Evolutionary conservation across 2,113 vertebrate genomes (phyloP).

Genomic region (Pygathrix nemaeus): DNA sequence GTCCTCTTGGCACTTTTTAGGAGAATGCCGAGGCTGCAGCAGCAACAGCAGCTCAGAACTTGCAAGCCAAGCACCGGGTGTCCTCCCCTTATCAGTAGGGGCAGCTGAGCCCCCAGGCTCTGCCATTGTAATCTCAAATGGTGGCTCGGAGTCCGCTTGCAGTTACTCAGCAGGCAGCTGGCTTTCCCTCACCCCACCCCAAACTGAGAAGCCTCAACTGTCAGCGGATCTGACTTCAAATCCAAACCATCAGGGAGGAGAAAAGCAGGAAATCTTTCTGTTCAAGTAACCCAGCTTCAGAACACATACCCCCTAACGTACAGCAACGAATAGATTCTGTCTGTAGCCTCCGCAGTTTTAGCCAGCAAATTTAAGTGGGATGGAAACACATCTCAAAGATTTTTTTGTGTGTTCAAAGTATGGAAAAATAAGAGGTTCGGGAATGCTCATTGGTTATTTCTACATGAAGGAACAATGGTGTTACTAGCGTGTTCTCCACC

Average conservation of each 20-base stretch:
- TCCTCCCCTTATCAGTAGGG: background rate
- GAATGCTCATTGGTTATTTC: background rate
- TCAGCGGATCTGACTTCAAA: constrained; percentile 31
- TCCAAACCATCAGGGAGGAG: constrained; percentile 14
- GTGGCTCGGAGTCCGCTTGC: constrained; percentile 35
- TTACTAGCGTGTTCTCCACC: background rate
- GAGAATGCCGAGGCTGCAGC: background rate
- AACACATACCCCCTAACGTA: background rate
- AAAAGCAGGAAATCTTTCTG: constrained; percentile 34
- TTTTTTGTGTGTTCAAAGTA: background rate
- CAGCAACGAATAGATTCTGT: background rate
- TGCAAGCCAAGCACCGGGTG: constrained; percentile 17
- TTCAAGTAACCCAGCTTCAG: background rate
- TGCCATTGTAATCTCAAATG: constrained; percentile 39
- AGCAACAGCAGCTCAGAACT: background rate
- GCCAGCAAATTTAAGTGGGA: background rate
- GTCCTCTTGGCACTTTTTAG: background rate
- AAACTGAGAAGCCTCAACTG: background rate
- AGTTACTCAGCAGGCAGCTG: constrained; percentile 53
- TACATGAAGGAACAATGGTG: background rate
- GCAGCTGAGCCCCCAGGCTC: constrained; percentile 48
- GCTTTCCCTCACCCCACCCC: background rate
- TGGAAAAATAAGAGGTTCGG: background rate
- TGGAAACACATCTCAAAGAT: background rate
- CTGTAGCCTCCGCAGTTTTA: background rate